These are phyloP conservation scores for Simalia tracyae DNA, from an alignment of 2,797 vertebrate genomes.

Conservation along the genomic window DNA sequence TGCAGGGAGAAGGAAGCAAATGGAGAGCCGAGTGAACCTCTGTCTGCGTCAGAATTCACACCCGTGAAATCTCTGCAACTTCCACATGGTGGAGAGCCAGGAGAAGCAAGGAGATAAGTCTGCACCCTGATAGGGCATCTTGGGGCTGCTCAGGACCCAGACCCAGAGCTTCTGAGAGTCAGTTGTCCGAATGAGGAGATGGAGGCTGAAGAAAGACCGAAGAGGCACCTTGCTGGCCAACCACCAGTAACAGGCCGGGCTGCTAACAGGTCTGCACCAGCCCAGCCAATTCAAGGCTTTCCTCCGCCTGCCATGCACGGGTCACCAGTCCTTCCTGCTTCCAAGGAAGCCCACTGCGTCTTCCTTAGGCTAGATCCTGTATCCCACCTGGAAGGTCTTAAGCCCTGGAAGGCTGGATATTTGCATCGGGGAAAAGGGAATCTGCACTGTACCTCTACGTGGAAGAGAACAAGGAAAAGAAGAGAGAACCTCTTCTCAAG, in stretches of 20 bases:
- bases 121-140: neutral
- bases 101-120: neutral
- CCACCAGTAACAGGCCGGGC: neutral
- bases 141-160: neutral
- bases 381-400: neutral
- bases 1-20: slow-evolving; percentile 30
- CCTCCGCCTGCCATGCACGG: too few species aligned
- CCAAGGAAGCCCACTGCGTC: neutral
- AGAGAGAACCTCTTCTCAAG: too few species aligned
- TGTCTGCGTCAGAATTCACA: rapidly evolving
- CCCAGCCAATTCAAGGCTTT: neutral
- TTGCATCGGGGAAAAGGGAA: neutral
- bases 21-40: neutral
- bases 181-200: neutral
- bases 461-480: too few species aligned
- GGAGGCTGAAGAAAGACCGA: neutral
- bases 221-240: neutral
- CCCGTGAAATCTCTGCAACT: neutral
- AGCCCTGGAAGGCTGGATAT: neutral
- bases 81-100: neutral
- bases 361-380: neutral
- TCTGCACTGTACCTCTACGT: too few species aligned
- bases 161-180: neutral
- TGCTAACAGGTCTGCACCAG: too few species aligned
- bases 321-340: too few species aligned